Evolutionary conservation across 2,888 invertebrate genomes (phyloP), one percentile per base, ranked within the genome.

Genomic region (Eucriotettix oculatus): DNA sequence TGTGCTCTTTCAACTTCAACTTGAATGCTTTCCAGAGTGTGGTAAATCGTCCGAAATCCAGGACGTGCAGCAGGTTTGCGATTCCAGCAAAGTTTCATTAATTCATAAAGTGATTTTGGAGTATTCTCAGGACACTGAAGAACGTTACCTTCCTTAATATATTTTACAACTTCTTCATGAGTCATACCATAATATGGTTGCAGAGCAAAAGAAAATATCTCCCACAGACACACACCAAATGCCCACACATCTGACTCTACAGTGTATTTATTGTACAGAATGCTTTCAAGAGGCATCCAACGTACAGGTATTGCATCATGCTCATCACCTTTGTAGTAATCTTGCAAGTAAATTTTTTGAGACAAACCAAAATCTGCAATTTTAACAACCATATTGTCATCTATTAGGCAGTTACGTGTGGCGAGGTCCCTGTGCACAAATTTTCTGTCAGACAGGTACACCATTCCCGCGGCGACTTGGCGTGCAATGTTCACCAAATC

Each of bases 231-330:
- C 16, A 97, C 92, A 58, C 95, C 97, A 76, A 89, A 97, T 14
- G 96, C 95, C 96, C 96, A 97, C 1, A 97, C 92, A 75, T 97
- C 97, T 12, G 95, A 93, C 73, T 96, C 94, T 63, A 91, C 81
- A 14, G 96, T 95, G 74, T 95, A 97, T 73, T 94, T 94, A 74
- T 95, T 96, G 72, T 94, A 95, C 59, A 96, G 78, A 72, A 97
- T 95, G 74, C 95, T 91, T 74, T 97, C 96, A 63, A 95, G 77
- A 29, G 96, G 96, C 95, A 97, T 96, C 97, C 97, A 97, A 71
- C 97, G 81, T 40, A 97, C 93, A 44, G 96, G 96, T 67, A 97
- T 94, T 16, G 95, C 95, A 74, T 94, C 94, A 71, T 92, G 88
- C 70, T 94, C 93, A 72, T 92, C 87, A 12, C 96, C 96, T 74